phyloP scores from a whole-genome alignment of 1,140 invertebrate species.

The Drosophila pandora region DNA sequence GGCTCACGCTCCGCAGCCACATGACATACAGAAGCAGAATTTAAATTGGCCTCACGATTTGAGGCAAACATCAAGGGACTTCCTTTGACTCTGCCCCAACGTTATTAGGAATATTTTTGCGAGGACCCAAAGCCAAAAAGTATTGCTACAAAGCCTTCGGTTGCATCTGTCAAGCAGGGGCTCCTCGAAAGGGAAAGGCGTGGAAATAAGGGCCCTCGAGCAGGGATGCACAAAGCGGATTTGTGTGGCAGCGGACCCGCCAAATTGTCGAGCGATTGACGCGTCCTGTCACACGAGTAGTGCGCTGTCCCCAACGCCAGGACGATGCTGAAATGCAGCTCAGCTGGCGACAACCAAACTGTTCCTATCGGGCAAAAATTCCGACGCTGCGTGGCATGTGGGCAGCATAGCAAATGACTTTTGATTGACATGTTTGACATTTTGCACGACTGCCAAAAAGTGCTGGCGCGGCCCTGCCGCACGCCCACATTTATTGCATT shows the following conservation, averaged over 20 bases:
- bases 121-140: conserved; percentile 17
- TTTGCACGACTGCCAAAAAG: conserved; percentile 76
- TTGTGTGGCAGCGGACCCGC: conserved; percentile 35
- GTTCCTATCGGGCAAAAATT: conserved; percentile 39
- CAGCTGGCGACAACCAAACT: conserved; percentile 36
- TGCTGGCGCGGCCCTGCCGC: conserved; percentile 36
- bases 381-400: conserved; percentile 50
- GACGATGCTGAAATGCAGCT: conserved; percentile 41
- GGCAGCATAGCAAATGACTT: conserved; percentile 70
- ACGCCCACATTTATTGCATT: conserved; percentile 66
- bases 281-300: conserved; percentile 33
- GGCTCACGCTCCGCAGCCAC: neutral
- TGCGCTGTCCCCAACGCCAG: conserved; percentile 12
- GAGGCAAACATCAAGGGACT: conserved; percentile 35
- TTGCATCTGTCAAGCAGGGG: conserved; percentile 24
- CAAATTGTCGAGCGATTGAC: conserved; percentile 67
- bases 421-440: conserved; percentile 82
- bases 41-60: conserved; percentile 42
- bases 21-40: conserved; percentile 18
- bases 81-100: conserved; percentile 13
- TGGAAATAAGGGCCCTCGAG: neutral
- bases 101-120: conserved; percentile 10
- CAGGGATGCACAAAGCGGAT: conserved; percentile 48
- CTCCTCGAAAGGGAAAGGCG: conserved; percentile 5
- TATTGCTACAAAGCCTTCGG: conserved; percentile 16